Evolutionary conservation across 2,888 invertebrate species (phyloP).

Genomic region (Scaeva pyrastri): DNA sequence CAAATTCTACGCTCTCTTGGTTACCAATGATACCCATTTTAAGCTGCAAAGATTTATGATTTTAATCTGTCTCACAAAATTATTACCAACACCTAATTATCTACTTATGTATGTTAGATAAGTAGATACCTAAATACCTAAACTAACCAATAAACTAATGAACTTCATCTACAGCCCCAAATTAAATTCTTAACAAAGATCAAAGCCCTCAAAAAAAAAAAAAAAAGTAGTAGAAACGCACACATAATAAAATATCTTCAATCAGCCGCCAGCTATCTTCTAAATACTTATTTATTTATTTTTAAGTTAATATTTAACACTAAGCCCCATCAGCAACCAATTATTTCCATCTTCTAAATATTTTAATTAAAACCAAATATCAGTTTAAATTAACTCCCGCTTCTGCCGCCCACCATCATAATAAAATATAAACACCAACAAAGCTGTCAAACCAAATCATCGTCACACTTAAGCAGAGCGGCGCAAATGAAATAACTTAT

Average conservation of each 20-base stretch:
- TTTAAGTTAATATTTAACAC: constrained; percentile 2
- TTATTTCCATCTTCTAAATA: constrained; percentile 18
- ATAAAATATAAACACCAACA: constrained; percentile 38
- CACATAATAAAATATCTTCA: background rate
- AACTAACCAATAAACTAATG: background rate
- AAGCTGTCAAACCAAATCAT: constrained; percentile 55
- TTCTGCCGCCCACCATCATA: background rate
- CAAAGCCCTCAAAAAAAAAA: background rate
- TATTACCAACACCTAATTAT: too few species aligned
- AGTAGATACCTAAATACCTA: too few species aligned
- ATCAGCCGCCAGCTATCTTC: background rate
- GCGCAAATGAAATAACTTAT: constrained; percentile 55
- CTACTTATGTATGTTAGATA: too few species aligned
- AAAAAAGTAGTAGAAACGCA: background rate
- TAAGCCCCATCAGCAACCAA: constrained; percentile 20
- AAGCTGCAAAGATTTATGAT: too few species aligned
- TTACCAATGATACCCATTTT: too few species aligned
- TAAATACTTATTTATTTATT: background rate
- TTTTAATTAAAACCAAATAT: constrained; percentile 64
- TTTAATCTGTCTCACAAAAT: too few species aligned
- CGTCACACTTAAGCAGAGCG: constrained; percentile 36
- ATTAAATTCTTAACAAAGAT: background rate
- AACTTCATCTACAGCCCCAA: background rate
- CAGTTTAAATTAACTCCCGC: constrained; percentile 48
- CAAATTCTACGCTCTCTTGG: too few species aligned